Evolutionary conservation across 2,797 vertebrate species (phyloP), one percentile per base, ranked within the genome.

Genomic region (Falco novaeseelandiae): DNA sequence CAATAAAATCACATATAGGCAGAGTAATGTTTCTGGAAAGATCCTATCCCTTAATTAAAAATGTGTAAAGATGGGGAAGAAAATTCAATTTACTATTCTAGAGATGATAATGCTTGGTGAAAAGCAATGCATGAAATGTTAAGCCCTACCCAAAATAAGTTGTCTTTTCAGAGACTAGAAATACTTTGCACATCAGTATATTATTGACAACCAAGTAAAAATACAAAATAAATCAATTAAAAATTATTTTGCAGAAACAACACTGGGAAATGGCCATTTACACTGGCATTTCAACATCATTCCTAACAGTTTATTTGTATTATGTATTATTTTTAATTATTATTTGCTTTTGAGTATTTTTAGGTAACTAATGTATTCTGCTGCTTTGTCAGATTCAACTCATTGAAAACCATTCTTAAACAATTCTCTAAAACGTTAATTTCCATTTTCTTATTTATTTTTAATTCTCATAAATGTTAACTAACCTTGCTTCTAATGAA

Each of bases 151-250:
- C 40, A 79, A 91, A 90, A 87, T 2, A 90, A 81, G 25, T 21
- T 92, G 52, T 72, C 94, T 92, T 51, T 94, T 93, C 66, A 69
- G 84, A 96, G 82, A 71, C 46, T 88, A 82, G 49, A 91, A 76
- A 76, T 59, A 52, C 89, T 93, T 96, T 91, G 16, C 57, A 42
- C 42, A 79, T 82, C 42, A 87, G 15, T 91, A 49, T 91, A 87
- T 65, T 6, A 46, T 40, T 83, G 36, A 23, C 4, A 71, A 74
- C 71, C 70, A 93, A 89, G 71, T 55, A 91, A 96, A 91, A 95
- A 76, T 67, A 18, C 34, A 81, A 30, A 96, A 61, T 83, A 92
- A 94, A 83, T 79, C 48, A 55, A 76, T 90, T 40, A 79, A 93
- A 92, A 87, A 10, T 0, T 72, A 30, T 87, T 97, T 90, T 94